phyloP scores from a whole-genome alignment of 2,888 invertebrate species.

The Macaria notata region DNA sequence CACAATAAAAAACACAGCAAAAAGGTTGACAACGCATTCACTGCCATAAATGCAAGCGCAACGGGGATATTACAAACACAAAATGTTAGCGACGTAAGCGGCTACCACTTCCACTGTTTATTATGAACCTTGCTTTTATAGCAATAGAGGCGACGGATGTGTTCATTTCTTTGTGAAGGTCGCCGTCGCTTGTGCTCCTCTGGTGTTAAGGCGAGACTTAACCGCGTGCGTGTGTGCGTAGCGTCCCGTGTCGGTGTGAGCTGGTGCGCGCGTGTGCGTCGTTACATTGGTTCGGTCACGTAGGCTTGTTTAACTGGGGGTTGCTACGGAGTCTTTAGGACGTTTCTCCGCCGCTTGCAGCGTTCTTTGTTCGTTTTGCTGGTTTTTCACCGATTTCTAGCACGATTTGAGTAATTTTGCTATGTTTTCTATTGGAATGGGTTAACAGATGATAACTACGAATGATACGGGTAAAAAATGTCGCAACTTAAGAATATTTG shows the following conservation, averaged over 20 bases:
- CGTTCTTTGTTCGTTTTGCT: slow-evolving; percentile 51
- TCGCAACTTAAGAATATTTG: neutral
- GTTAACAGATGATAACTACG: neutral
- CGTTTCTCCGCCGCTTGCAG: slow-evolving; percentile 39
- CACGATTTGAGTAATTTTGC: neutral
- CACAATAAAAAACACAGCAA: slow-evolving; percentile 60
- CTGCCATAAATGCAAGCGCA: slow-evolving; percentile 80
- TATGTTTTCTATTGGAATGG: neutral
- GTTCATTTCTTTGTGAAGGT: slow-evolving; percentile 76
- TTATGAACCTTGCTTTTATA: slow-evolving; percentile 36
- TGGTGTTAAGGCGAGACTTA: slow-evolving; percentile 44
- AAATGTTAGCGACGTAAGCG: slow-evolving; percentile 41
- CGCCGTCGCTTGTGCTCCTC: slow-evolving; percentile 57
- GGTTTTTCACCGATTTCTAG: slow-evolving; percentile 16
- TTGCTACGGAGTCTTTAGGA: slow-evolving; percentile 59
- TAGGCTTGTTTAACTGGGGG: slow-evolving; percentile 64
- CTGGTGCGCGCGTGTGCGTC: slow-evolving; percentile 56
- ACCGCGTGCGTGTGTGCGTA: slow-evolving; percentile 64
- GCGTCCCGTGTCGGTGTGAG: slow-evolving; percentile 38
- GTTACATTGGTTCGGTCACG: slow-evolving; percentile 74
- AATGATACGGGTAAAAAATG: neutral
- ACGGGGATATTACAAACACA: slow-evolving; percentile 63
- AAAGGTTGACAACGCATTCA: slow-evolving; percentile 72
- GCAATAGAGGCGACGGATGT: slow-evolving; percentile 57
- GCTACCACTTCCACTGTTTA: slow-evolving; percentile 33